Conservation (phyloP, 2,113 vertebrate genomes). For the Oreochromis niloticus region DNA sequence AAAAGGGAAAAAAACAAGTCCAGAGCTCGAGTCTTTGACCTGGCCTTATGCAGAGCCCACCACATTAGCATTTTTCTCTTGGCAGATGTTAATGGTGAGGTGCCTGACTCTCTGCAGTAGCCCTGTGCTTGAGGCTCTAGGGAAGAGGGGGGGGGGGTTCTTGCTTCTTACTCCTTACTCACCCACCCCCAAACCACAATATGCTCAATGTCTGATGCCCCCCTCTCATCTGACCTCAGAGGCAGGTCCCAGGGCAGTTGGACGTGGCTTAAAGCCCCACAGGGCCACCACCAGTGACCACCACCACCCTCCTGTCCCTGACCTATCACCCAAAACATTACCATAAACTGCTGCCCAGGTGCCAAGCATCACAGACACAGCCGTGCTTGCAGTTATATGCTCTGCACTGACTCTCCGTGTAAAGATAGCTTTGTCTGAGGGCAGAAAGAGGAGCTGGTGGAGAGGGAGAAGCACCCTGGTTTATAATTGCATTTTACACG, state of each 20-base stretch:
- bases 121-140: constrained; percentile 21
- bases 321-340: constrained; percentile 66
- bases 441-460: constrained; percentile 5
- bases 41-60: constrained; percentile 25
- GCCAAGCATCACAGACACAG: constrained; percentile 59
- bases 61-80: constrained; percentile 58
- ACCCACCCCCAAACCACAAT: constrained; percentile 41
- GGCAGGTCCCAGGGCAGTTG: constrained; percentile 48
- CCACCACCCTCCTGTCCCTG: constrained; percentile 48
- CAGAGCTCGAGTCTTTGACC: constrained; percentile 36
- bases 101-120: constrained; percentile 45
- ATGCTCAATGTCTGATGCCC: constrained; percentile 50
- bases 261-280: constrained; percentile 44
- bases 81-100: constrained; percentile 31
- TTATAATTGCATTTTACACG: constrained; percentile 60
- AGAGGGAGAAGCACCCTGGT: constrained; percentile 9
- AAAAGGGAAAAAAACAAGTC: constrained; percentile 14
- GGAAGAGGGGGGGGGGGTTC: not conserved
- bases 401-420: constrained; percentile 10
- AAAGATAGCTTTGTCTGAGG: constrained; percentile 62
- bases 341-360: constrained; percentile 50
- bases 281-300: constrained; percentile 42
- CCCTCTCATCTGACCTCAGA: constrained; percentile 51
- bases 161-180: not conserved
- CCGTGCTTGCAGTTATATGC: constrained; percentile 10